Evolutionary conservation across 2,797 vertebrate genomes (phyloP).

Genomic region (Girardinus metallicus): DNA sequence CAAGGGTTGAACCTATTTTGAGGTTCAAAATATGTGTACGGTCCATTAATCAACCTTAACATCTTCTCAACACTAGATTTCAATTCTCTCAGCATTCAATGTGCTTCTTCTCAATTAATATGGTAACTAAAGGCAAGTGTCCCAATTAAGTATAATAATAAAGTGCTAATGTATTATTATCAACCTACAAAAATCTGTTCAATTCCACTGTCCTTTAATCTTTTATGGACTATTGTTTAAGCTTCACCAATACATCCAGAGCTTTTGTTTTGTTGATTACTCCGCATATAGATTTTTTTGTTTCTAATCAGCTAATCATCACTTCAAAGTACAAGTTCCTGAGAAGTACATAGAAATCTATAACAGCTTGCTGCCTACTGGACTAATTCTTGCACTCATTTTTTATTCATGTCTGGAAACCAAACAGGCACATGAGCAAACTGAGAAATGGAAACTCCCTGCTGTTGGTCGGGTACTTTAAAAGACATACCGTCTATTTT

Average conservation of each 20-base stretch:
- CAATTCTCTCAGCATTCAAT: neutral
- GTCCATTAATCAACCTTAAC: neutral
- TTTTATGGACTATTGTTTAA: neutral
- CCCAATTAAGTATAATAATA: neutral
- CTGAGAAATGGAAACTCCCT: conserved; percentile 49
- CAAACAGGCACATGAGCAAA: conserved; percentile 9
- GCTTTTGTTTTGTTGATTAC: neutral
- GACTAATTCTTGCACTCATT: conserved; percentile 3
- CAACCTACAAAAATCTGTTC: neutral
- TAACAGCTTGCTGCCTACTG: conserved; percentile 4
- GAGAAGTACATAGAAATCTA: conserved; percentile 6
- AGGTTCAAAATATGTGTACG: neutral
- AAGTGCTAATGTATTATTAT: neutral
- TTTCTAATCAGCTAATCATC: neutral
- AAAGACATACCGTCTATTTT: conserved; percentile 2
- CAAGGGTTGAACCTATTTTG: neutral
- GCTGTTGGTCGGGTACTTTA: conserved; percentile 26
- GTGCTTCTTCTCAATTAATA: neutral
- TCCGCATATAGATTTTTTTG: neutral
- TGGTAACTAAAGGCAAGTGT: neutral
- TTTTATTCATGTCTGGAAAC: conserved; percentile 29
- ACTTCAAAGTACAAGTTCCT: neutral
- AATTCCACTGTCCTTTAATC: neutral
- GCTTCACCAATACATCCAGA: neutral
- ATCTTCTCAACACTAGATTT: neutral